These are phyloP conservation scores for Vanessa tameamea DNA, from an alignment of 1,140 invertebrate genomes.

Conservation along the genomic window DNA sequence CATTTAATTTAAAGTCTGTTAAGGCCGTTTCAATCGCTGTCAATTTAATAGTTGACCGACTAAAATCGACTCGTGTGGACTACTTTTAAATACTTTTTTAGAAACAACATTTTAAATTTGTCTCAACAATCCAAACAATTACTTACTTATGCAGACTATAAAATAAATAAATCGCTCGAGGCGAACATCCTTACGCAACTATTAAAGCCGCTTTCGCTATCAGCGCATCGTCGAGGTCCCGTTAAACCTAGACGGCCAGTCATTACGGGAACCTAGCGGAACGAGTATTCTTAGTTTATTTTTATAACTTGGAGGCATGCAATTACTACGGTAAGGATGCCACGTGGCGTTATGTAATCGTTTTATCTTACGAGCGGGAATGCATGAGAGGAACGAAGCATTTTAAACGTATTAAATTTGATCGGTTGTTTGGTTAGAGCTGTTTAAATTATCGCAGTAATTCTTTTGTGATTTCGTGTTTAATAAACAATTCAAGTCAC, in stretches of 20 bases:
- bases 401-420: constrained; percentile 21
- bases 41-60: too few species aligned
- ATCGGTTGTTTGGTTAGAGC: not conserved
- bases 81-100: too few species aligned
- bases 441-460: not conserved
- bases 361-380: constrained; percentile 26
- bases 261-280: constrained; percentile 69
- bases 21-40: too few species aligned
- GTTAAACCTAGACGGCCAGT: constrained; percentile 51
- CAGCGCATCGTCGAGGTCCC: constrained; percentile 19
- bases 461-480: not conserved
- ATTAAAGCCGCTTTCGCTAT: constrained; percentile 33
- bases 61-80: too few species aligned
- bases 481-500: too few species aligned
- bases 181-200: constrained; percentile 16
- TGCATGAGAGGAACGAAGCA: not conserved
- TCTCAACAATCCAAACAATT: not conserved
- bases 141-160: not conserved
- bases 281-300: constrained; percentile 65
- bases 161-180: not conserved
- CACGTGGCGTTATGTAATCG: constrained; percentile 54
- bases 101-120: too few species aligned
- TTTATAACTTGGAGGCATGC: constrained; percentile 54
- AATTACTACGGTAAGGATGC: constrained; percentile 61
- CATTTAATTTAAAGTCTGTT: too few species aligned